Base-by-base conservation (phyloP, 2,888 invertebrate genomes). In the Cephus sareptanus region DNA sequence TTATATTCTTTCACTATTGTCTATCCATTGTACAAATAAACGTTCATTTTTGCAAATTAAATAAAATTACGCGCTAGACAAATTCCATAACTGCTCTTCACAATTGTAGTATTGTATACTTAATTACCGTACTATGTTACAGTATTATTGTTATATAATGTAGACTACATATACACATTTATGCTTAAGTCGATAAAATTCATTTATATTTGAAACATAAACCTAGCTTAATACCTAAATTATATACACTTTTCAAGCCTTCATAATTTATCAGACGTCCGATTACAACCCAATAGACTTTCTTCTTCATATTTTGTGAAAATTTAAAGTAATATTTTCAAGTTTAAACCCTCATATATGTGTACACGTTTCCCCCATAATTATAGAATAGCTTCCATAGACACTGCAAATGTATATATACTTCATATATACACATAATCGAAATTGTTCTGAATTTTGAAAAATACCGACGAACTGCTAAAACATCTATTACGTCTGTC, bases 191-290 rank as follows among this genome's bases (percentile, higher is more conserved):
- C 34, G 34, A 75, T 69, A 30, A 33, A 75, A 73, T 79, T 23
- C 73, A 73, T 79, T 74, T 69, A 77, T 74, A 77, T 80, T 69
- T 76, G 76, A 78, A 80, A 73, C 40, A 68, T 81, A 80, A 79
- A 79, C 73, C 79, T 79, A 79, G 75, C 82, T 81, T 83, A 82
- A 81, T 34, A 80, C 78, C 75, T 84, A 82, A 83, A 80, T 79
- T 84, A 85, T 85, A 80, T 85, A 83, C 82, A 84, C 34, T 79
- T 74, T 80, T 76, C 37, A 78, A 81, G 74, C 75, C 82, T 69
- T 33, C 23, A 73, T 77, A 79, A 40, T 40, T 40, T 40, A 40
- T 40, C 40, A 40, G 40, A 40, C 15, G 4, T 6, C 15, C 6
- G 23, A 15, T 40, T 40, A 40, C 15, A 40, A 15, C 6, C 15